Conservation (phyloP, 2,888 invertebrate species). For the Parnassius apollo region DNA sequence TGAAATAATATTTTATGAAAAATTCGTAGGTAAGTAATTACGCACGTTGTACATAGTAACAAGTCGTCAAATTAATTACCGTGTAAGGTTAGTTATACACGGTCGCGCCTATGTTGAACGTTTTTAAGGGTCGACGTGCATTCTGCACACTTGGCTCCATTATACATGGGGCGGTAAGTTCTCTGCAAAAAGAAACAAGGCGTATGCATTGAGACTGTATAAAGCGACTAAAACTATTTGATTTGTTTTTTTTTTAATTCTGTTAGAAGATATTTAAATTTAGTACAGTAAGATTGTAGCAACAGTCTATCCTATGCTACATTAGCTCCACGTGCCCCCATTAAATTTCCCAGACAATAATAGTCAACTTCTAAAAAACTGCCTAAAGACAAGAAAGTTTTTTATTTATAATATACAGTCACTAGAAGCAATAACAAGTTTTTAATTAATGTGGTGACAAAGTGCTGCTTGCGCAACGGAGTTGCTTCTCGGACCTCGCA, state of each 20-base stretch:
- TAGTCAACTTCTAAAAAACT: no score
- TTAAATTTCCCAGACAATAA: no score
- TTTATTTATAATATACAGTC: no score
- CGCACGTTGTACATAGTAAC: slow-evolving; percentile 6
- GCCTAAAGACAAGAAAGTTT: no score
- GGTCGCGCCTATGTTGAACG: slow-evolving; percentile 21
- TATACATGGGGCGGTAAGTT: slow-evolving; percentile 49
- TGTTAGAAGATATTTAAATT: background rate
- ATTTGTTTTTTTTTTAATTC: slow-evolving; percentile 32
- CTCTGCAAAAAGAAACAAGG: slow-evolving; percentile 56
- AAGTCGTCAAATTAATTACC: slow-evolving; percentile 25
- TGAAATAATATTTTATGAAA: no score
- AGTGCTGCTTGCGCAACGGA: no score
- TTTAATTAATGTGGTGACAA: no score
- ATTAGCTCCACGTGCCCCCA: no score
- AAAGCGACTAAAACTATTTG: slow-evolving; percentile 32
- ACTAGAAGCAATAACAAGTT: no score
- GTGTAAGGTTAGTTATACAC: slow-evolving; percentile 24
- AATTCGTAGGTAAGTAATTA: background rate
- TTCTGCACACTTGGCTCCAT: slow-evolving; percentile 54
- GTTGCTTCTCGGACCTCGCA: no score
- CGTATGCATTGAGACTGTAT: slow-evolving; percentile 44
- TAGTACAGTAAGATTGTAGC: no score
- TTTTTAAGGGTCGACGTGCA: slow-evolving; percentile 29
- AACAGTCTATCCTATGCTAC: no score